A percentile compares a stretch with the other conserved stretches of the same genome.
Evolutionary conservation across 2,113 vertebrate genomes (phyloP).

Genomic region (Microtus montanus): DNA sequence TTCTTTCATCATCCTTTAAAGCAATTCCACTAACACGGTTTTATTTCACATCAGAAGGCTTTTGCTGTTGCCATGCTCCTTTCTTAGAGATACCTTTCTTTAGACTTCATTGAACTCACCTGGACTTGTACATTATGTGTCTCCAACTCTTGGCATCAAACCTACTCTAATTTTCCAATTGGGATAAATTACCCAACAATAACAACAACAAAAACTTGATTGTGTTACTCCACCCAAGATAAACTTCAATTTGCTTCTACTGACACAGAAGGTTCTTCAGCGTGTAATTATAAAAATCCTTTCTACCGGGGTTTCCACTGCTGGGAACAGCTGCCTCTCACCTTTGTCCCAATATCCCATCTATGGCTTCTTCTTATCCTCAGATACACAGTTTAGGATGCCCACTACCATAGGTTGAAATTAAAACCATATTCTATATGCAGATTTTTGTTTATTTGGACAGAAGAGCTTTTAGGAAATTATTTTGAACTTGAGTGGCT

Average conservation of each 20-base stretch:
- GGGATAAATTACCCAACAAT: neutral
- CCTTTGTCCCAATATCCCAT: too few relatives aligned
- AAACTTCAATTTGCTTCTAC: neutral
- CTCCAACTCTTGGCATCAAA: neutral
- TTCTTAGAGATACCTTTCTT: neutral
- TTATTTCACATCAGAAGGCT: neutral
- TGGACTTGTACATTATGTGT: neutral
- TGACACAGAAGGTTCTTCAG: neutral
- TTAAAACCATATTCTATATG: neutral
- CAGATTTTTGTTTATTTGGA: conserved; percentile 38
- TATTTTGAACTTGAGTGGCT: conserved; percentile 31
- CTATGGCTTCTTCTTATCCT: neutral
- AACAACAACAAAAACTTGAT: neutral
- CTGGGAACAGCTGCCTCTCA: neutral
- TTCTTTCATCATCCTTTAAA: neutral
- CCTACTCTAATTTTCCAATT: neutral
- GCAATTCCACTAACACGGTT: neutral
- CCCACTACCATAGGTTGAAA: neutral
- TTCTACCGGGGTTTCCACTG: neutral
- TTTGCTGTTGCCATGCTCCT: neutral
- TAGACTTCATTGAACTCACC: neutral
- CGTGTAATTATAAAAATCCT: neutral
- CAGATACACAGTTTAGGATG: neutral
- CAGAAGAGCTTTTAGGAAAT: conserved; percentile 17
- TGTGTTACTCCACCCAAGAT: neutral